A percentile compares a stretch with the other conserved stretches of the same genome.
Conservation (phyloP, 37 sponge, comb jelly and placozoan genomes). For the Cliona cf. orientalis region DNA sequence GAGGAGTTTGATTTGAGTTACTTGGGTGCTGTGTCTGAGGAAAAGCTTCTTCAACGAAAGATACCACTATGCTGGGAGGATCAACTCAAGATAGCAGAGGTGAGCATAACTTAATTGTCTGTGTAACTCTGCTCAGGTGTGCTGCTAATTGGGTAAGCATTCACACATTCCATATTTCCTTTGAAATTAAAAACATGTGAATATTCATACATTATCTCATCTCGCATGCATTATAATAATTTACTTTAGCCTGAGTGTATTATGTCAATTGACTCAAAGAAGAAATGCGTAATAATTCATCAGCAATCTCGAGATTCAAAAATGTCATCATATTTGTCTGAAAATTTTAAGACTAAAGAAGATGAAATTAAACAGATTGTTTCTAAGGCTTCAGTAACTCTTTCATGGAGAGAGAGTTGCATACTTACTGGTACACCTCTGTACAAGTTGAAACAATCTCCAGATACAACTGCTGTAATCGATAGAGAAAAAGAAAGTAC, state of each 20-base stretch:
- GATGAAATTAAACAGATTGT: too few species aligned
- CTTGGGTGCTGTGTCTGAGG: not conserved
- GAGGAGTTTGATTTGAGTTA: not conserved
- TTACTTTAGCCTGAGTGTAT: too few species aligned
- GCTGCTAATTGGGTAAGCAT: not conserved
- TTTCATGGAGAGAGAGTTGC: not conserved
- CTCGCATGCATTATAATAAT: too few species aligned
- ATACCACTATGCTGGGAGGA: conserved; percentile 46
- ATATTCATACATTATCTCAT: too few species aligned
- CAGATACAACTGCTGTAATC: not conserved
- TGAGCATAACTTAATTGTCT: too few species aligned
- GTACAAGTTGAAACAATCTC: not conserved
- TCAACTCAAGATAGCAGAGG: conserved; percentile 15
- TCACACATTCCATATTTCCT: not conserved
- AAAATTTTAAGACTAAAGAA: too few species aligned
- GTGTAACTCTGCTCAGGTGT: too few species aligned
- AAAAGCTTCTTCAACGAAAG: not conserved
- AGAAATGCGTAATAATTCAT: too few species aligned
- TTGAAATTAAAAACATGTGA: not conserved
- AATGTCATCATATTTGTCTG: too few species aligned
- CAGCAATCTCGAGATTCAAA: too few species aligned
- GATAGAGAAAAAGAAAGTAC: not conserved
- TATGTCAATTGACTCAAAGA: too few species aligned
- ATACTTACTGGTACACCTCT: not conserved
- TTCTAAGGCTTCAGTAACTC: not conserved